Evolutionary conservation across 2,113 vertebrate species (phyloP), one percentile per base, ranked within the genome.

Genomic region (Stictonetta naevosa): DNA sequence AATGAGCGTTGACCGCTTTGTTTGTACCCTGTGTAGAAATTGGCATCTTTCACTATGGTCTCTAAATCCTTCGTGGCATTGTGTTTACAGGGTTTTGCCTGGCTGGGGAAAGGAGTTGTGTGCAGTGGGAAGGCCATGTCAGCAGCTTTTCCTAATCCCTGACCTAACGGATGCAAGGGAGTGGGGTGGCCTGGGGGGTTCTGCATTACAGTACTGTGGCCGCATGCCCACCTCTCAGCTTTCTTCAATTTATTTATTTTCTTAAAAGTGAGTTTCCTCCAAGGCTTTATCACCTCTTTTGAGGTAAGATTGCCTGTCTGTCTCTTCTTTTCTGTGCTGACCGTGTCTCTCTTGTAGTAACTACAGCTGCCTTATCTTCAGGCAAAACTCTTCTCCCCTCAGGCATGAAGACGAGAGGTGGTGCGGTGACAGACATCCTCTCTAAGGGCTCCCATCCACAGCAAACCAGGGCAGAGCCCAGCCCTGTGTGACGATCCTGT

Each of bases 391-490:
- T 79, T 82, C 36, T 93, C 10, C 53, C 18, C 25, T n/a, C 1
- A 2, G 15, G 7, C 11, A 3, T 0, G 0, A 69, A 29, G 29
- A 20, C 46, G 46, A 44, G 72, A 78, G 60, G 31, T 74, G 58
- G n/a, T 67, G 18, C 2, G 0, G 72, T 68, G 42, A 64, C 52
- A 50, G 67, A 18, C 34, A n/a, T 53, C 20, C 14, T 87, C 56
- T 64, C 20, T 48, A 22, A 38, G 85, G n/a, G 8, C 14, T 74
- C 16, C 75, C 42, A 5, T 71, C 53, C 23, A 17, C 8, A 42
- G 3, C 53, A 73, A 48, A 56, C 52, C 31, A 56, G 38, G 67
- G 52, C 55, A 79, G 69, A 83, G 48, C 66, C 33, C 22, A 34
- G 17, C 58, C 42, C 4, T 4, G 3, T 50, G 29, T 85, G 71